phyloP scores from a whole-genome alignment of 2,888 invertebrate species.

The Philonicus albiceps region DNA sequence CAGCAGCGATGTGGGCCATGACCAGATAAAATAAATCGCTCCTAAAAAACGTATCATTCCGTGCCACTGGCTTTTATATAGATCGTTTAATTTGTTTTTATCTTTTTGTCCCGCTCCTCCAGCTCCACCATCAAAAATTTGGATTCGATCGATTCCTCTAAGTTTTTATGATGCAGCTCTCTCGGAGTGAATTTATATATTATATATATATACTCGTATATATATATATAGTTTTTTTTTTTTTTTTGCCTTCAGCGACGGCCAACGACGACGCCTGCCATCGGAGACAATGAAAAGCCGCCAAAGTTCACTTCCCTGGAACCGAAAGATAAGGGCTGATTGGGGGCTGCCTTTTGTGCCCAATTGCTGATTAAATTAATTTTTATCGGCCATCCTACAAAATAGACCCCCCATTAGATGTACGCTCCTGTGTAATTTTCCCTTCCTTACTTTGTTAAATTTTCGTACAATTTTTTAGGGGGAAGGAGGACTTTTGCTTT shows the following conservation, averaged over 20 bases:
- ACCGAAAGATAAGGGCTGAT: slow-evolving; percentile 27
- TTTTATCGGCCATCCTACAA: background rate
- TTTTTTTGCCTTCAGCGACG: background rate
- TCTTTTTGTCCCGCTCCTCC: slow-evolving; percentile 23
- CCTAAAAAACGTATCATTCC: slow-evolving; percentile 40
- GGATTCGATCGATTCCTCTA: slow-evolving; percentile 29
- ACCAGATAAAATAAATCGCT: slow-evolving; percentile 40
- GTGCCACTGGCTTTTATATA: slow-evolving; percentile 34
- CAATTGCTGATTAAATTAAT: slow-evolving; percentile 28
- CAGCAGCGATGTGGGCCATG: slow-evolving; percentile 30
- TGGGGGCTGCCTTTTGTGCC: slow-evolving; percentile 26
- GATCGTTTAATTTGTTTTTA: slow-evolving; percentile 41
- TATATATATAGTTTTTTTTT: no score
- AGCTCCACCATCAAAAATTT: slow-evolving; percentile 16
- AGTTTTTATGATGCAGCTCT: slow-evolving; percentile 7
- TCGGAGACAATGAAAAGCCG: slow-evolving; percentile 14
- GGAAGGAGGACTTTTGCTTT: background rate
- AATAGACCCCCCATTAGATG: background rate
- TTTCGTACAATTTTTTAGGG: background rate
- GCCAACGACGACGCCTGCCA: background rate
- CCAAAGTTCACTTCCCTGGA: slow-evolving; percentile 34
- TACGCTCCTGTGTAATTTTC: slow-evolving; percentile 20
- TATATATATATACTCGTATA: no score
- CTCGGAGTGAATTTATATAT: background rate
- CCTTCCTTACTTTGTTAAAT: background rate